Percentiles rank a stretch among this genome's conserved stretches.
Evolutionary conservation across 2,113 vertebrate species (phyloP).

Genomic region (Gadus chalcogrammus): DNA sequence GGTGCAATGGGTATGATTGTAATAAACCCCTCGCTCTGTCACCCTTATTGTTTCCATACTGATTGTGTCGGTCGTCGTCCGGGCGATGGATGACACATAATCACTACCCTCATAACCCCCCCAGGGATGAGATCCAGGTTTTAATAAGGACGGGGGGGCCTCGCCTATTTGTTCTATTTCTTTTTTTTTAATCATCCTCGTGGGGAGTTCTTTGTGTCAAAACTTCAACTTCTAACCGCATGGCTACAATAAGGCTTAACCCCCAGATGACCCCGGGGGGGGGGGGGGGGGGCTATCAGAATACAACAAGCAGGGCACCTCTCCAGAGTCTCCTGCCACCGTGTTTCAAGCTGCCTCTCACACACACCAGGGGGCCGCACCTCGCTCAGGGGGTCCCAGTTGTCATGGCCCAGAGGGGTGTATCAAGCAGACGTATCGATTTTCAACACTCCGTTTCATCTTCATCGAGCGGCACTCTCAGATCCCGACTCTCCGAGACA

Average conservation of each 20-base stretch:
- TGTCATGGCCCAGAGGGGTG: constrained; percentile 50
- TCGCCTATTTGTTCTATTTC: not conserved
- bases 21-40: not conserved
- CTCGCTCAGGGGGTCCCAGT: constrained; percentile 29
- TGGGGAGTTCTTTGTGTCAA: not conserved
- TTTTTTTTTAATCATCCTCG: too few species aligned
- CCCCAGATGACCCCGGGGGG: constrained; percentile 1
- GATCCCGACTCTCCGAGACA: constrained; percentile 44
- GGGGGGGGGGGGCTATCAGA: too few species aligned
- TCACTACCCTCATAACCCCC: not conserved
- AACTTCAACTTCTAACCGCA: not conserved
- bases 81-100: constrained; percentile 9
- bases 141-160: not conserved
- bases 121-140: not conserved
- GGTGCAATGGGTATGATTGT: not conserved
- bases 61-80: constrained; percentile 15
- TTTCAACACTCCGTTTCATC: constrained; percentile 70
- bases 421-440: constrained; percentile 67
- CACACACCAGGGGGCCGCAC: constrained; percentile 21
- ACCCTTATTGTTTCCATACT: not conserved
- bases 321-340: constrained; percentile 30
- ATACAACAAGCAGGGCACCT: too few species aligned
- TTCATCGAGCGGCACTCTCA: constrained; percentile 62
- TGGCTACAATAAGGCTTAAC: not conserved
- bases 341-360: constrained; percentile 39